A percentile compares a stretch with the other conserved stretches of the same genome.
Conservation (phyloP, 1,140 invertebrate genomes). For the Drosophila fuyamai region DNA sequence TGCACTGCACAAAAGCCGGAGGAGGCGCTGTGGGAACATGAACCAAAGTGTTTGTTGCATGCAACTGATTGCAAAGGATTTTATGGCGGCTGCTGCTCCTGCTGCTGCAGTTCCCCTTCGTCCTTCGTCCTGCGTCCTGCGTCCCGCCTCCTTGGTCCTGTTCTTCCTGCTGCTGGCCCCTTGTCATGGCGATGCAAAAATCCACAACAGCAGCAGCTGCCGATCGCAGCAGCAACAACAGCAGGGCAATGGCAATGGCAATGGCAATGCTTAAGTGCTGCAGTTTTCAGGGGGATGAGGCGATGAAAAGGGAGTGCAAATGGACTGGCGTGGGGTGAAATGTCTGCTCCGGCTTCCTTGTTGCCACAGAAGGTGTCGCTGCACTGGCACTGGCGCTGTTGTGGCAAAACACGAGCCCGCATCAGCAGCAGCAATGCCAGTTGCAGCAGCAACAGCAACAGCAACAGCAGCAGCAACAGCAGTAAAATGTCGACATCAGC, state of each 20-base stretch:
- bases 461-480: conserved; percentile 35
- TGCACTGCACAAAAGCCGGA: conserved; percentile 20
- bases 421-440: conserved; percentile 45
- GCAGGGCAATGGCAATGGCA: conserved; percentile 46
- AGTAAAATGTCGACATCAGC: conserved; percentile 78
- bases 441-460: conserved; percentile 32
- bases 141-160: neutral
- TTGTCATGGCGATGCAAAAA: conserved; percentile 43
- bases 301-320: neutral
- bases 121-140: conserved; percentile 1
- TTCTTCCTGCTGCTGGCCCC: conserved; percentile 15
- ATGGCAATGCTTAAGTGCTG: conserved; percentile 69
- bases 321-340: conserved; percentile 20
- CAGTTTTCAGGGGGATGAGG: conserved; percentile 10
- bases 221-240: conserved; percentile 49
- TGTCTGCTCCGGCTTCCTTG: conserved; percentile 55
- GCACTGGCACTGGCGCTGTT: conserved; percentile 46
- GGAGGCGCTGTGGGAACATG: conserved; percentile 36
- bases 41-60: conserved; percentile 76
- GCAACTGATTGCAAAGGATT: conserved; percentile 81
- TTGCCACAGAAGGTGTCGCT: conserved; percentile 79
- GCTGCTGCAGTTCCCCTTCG: conserved; percentile 30
- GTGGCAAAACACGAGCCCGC: conserved; percentile 73
- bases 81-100: conserved; percentile 60
- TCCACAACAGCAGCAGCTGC: conserved; percentile 47